phyloP scores from a whole-genome alignment of 2,888 invertebrate species.

The Synanthedon andrenaeformis region DNA sequence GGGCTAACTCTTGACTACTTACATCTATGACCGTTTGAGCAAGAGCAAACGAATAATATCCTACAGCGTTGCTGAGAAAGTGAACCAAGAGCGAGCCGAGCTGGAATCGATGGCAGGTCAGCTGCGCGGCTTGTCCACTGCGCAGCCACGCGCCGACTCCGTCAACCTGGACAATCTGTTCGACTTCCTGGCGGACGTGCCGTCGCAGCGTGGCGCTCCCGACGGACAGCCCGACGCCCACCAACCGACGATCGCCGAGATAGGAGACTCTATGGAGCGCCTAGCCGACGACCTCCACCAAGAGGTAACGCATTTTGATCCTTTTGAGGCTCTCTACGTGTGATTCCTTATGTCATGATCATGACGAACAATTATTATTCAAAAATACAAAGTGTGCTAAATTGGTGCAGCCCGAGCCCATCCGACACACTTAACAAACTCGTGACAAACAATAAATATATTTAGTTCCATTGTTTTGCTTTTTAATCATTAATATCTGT shows the following conservation, averaged over 20 bases:
- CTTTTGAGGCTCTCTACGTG: neutral
- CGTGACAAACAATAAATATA: too few relatives aligned
- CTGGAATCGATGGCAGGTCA: constrained; percentile 61
- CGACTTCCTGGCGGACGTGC: constrained; percentile 87
- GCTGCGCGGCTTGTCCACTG: constrained; percentile 44
- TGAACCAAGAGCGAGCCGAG: constrained; percentile 70
- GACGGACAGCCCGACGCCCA: constrained; percentile 66
- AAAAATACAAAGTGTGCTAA: too few relatives aligned
- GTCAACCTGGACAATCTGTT: constrained; percentile 91
- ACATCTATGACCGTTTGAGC: too few relatives aligned
- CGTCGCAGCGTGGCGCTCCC: constrained; percentile 54
- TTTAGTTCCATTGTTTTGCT: too few relatives aligned
- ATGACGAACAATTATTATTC: neutral
- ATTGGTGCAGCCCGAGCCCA: too few relatives aligned
- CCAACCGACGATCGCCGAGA: constrained; percentile 81
- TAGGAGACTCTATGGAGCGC: constrained; percentile 86
- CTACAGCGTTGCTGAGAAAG: constrained; percentile 74
- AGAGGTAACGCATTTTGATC: constrained; percentile 61
- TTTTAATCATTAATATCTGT: too few relatives aligned
- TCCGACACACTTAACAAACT: too few relatives aligned
- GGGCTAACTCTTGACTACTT: too few relatives aligned
- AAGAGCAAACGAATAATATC: neutral
- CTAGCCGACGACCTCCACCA: constrained; percentile 85
- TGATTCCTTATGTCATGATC: neutral
- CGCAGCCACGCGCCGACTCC: constrained; percentile 72